Percentiles rank a stretch among this genome's conserved stretches.
These are phyloP conservation scores for Laticauda colubrina DNA, from an alignment of 2,113 vertebrate species.

Conservation along the genomic window DNA sequence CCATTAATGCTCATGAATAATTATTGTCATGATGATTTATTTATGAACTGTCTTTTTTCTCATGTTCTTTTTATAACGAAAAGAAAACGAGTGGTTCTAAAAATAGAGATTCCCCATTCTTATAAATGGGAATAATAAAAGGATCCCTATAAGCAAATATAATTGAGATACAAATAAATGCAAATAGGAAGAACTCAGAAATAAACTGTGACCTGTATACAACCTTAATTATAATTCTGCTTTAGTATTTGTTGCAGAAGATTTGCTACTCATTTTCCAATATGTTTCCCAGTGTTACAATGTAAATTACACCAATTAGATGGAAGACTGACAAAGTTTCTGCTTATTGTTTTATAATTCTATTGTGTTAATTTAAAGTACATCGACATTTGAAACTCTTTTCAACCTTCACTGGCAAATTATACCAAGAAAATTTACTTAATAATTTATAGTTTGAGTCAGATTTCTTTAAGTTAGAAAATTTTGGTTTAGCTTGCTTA, in stretches of 20 bases:
- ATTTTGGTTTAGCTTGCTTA: not conserved
- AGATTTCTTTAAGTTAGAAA: not conserved
- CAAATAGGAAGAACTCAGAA: conserved; percentile 1
- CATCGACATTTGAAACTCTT: not conserved
- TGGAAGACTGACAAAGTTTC: conserved; percentile 15
- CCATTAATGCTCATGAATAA: not conserved
- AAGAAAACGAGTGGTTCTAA: not conserved
- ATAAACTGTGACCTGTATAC: conserved; percentile 1
- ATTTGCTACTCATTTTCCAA: not conserved
- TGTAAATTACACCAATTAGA: conserved; percentile 27
- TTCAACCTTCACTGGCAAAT: conserved; percentile 8
- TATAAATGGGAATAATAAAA: not conserved
- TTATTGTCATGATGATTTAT: not conserved
- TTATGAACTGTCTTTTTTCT: not conserved
- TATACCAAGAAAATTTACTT: conserved; percentile 4
- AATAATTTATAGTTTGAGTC: not conserved
- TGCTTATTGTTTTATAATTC: conserved; percentile 33
- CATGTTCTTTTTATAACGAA: not conserved
- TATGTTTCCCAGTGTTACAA: conserved; percentile 8
- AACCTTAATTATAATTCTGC: conserved; percentile 24
- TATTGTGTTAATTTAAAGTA: conserved; percentile 14
- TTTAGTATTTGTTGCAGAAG: conserved; percentile 11
- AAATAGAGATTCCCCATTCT: not conserved
- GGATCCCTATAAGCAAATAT: conserved; percentile 15
- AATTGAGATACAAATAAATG: conserved; percentile 24